A percentile compares a stretch with the other conserved stretches of the same genome.
Evolutionary conservation across 1,140 invertebrate species (phyloP).

Genomic region (Papilio polyxenes): DNA sequence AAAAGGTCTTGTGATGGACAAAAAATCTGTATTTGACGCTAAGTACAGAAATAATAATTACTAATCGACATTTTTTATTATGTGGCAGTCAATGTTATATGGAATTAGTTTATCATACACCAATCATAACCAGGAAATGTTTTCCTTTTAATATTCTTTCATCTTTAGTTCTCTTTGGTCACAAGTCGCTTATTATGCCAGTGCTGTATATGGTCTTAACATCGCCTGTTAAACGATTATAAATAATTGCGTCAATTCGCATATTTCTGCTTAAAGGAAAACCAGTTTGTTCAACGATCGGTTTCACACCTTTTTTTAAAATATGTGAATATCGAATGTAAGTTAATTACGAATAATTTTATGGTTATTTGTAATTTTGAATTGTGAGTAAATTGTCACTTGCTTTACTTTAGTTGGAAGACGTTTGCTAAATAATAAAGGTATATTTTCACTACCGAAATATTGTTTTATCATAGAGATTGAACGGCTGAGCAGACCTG

Average conservation of each 20-base stretch:
- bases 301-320: conserved; percentile 5
- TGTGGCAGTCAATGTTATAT: background rate
- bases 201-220: background rate
- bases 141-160: too few species aligned
- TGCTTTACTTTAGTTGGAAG: background rate
- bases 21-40: background rate
- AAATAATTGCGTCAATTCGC: background rate
- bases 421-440: too few species aligned
- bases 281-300: background rate
- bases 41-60: background rate
- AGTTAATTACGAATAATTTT: background rate
- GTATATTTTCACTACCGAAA: too few species aligned
- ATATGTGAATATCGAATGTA: background rate
- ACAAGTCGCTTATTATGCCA: too few species aligned
- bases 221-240: background rate
- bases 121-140: too few species aligned
- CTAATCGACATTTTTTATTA: background rate
- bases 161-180: too few species aligned
- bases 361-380: background rate
- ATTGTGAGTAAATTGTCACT: background rate
- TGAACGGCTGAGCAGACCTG: too few species aligned
- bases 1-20: background rate
- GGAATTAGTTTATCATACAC: too few species aligned
- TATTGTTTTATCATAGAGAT: too few species aligned
- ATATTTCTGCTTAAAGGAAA: background rate